Conservation (phyloP, 2,797 vertebrate species). For the Holocentrus rufus region DNA sequence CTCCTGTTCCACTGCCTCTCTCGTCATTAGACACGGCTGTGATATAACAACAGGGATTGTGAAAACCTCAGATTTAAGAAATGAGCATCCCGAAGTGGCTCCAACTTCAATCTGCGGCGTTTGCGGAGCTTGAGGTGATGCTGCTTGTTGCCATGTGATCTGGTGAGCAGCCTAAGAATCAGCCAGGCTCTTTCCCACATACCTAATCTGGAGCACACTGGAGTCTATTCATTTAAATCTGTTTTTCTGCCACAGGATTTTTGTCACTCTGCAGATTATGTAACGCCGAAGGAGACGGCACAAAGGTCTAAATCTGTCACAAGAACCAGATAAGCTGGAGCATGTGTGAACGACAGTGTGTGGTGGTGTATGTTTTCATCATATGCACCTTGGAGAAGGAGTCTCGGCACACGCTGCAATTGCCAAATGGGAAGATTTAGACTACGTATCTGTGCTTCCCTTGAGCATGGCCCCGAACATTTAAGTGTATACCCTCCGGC, state of each 20-base stretch:
- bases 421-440: slow-evolving; percentile 15
- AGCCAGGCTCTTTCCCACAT: slow-evolving; percentile 40
- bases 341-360: slow-evolving; percentile 53
- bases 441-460: slow-evolving; percentile 2
- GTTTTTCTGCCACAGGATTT: slow-evolving; percentile 66
- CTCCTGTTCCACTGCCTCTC: slow-evolving; percentile 14
- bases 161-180: slow-evolving; percentile 65
- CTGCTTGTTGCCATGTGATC: slow-evolving; percentile 63
- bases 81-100: slow-evolving; percentile 42
- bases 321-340: slow-evolving; percentile 74
- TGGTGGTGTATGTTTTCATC: slow-evolving; percentile 45
- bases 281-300: slow-evolving; percentile 71
- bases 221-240: slow-evolving; percentile 75
- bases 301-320: slow-evolving; percentile 73
- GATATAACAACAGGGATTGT: slow-evolving; percentile 40
- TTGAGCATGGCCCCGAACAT: background rate
- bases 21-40: slow-evolving; percentile 47
- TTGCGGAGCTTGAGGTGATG: slow-evolving; percentile 56
- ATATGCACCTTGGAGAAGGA: slow-evolving; percentile 35
- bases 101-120: slow-evolving; percentile 44
- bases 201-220: slow-evolving; percentile 75
- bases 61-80: slow-evolving; percentile 44
- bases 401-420: slow-evolving; percentile 6
- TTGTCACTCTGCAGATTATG: slow-evolving; percentile 73
- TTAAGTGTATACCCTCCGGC: background rate